phyloP scores from a whole-genome alignment of 2,113 vertebrate species.

The Motacilla alba region DNA sequence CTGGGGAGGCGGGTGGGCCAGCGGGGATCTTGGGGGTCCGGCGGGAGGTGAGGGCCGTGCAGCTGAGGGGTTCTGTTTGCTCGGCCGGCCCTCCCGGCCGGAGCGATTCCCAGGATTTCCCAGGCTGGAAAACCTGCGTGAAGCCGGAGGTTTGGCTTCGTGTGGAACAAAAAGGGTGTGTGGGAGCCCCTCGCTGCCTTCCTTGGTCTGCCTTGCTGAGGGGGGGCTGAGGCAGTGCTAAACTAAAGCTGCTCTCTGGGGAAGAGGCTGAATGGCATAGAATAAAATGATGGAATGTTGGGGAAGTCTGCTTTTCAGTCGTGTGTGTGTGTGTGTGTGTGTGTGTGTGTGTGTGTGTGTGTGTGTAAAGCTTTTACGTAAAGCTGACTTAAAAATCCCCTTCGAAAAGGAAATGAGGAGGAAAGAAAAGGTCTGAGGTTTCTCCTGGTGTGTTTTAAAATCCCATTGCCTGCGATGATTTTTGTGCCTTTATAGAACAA shows the following conservation, averaged over 20 bases:
- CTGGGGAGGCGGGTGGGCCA: not conserved
- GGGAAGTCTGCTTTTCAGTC: not conserved
- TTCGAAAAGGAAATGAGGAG: not conserved
- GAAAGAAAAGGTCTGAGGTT: not conserved
- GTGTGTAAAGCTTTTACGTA: not conserved
- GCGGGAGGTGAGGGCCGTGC: not conserved
- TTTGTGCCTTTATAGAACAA: not conserved
- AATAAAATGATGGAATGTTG: not conserved
- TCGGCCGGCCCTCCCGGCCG: not conserved
- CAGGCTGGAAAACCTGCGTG: not conserved
- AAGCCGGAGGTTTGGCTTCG: not conserved
- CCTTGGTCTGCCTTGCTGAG: not conserved
- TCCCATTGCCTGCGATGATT: not conserved
- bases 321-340: no score
- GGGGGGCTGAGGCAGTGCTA: not conserved
- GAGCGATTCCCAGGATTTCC: not conserved
- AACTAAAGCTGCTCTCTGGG: not conserved
- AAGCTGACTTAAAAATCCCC: not conserved
- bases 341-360: no score
- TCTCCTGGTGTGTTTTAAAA: not conserved
- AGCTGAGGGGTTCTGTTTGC: rapidly evolving
- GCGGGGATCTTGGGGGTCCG: not conserved
- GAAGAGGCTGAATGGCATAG: not conserved
- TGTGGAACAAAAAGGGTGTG: not conserved
- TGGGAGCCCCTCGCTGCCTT: not conserved